Evolutionary conservation across 1,140 invertebrate species (phyloP).

Genomic region (Pseudomyrmex dendroicus): DNA sequence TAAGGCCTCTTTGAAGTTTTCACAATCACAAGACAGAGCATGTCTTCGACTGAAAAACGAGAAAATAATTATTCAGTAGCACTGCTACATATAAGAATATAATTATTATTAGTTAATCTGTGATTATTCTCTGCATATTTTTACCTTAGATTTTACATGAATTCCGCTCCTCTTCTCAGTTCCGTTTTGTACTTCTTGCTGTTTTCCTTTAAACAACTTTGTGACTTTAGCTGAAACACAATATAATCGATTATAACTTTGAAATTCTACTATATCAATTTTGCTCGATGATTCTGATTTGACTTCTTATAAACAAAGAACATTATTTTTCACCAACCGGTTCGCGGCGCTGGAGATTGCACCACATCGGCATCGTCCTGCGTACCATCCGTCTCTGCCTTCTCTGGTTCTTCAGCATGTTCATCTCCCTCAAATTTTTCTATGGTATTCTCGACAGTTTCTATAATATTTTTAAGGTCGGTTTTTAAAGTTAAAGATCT

Average conservation of each 20-base stretch:
- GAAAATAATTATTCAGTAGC: constrained; percentile 21
- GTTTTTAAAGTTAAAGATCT: neutral
- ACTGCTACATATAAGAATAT: neutral
- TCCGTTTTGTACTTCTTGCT: constrained; percentile 70
- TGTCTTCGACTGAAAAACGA: constrained; percentile 75
- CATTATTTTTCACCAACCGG: constrained; percentile 59
- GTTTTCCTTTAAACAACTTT: constrained; percentile 75
- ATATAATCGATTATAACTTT: neutral
- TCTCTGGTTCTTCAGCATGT: constrained; percentile 32
- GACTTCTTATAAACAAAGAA: neutral
- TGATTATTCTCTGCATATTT: constrained; percentile 10
- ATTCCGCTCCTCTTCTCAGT: constrained; percentile 61
- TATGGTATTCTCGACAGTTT: constrained; percentile 50
- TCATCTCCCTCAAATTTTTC: constrained; percentile 56
- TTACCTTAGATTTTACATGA: constrained; percentile 75
- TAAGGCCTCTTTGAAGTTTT: constrained; percentile 35
- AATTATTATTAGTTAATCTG: neutral
- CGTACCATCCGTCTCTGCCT: constrained; percentile 34
- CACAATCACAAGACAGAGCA: constrained; percentile 74
- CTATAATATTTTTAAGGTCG: neutral
- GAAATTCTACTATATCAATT: neutral
- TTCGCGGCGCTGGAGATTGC: constrained; percentile 71
- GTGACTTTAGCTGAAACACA: constrained; percentile 73
- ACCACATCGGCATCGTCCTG: constrained; percentile 76
- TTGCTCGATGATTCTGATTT: neutral